phyloP scores from a whole-genome alignment of 2,888 invertebrate species.

The Homarus gammarus region DNA sequence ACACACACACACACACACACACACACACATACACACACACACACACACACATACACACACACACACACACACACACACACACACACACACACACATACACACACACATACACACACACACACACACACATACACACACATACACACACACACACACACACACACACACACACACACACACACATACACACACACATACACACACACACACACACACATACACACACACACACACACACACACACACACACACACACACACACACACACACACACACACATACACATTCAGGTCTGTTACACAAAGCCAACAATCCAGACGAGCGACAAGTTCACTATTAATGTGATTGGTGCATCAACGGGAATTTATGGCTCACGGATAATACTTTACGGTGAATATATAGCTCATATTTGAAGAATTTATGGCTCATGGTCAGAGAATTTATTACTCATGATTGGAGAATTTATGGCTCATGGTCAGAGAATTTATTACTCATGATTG shows the following conservation, averaged over 20 bases:
- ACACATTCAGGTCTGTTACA: too few relatives aligned
- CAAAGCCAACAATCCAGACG: too few relatives aligned
- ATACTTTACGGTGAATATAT: too few relatives aligned
- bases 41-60: neutral
- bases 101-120: slow-evolving; percentile 4
- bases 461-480: too few relatives aligned
- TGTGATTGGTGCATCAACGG: too few relatives aligned
- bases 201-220: slow-evolving; percentile 2
- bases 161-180: neutral
- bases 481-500: too few relatives aligned
- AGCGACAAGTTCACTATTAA: too few relatives aligned
- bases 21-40: neutral
- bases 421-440: too few relatives aligned
- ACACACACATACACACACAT: slow-evolving; percentile 1
- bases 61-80: neutral
- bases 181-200: slow-evolving; percentile 2
- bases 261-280: too few relatives aligned
- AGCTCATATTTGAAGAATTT: too few relatives aligned
- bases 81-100: neutral
- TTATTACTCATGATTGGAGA: too few relatives aligned
- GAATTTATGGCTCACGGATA: too few relatives aligned
- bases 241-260: neutral
- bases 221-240: neutral
- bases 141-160: neutral
- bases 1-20: neutral